Evolutionary conservation across 2,113 vertebrate genomes (phyloP).

Genomic region (Sinosuthora webbiana): DNA sequence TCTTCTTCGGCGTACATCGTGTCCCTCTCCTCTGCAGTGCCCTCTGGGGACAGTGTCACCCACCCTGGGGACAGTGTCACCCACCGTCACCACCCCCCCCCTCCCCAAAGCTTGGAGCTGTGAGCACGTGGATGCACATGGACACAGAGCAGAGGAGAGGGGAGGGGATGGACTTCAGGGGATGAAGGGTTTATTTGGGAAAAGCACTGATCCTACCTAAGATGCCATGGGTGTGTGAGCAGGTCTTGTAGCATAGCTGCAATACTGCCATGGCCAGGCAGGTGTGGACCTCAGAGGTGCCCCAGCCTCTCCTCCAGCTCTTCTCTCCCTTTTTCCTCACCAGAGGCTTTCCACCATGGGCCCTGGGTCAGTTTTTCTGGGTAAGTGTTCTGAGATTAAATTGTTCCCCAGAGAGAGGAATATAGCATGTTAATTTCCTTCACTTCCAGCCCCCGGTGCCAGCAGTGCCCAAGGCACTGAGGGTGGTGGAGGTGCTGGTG

Average conservation of each 20-base stretch:
- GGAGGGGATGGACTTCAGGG: background rate
- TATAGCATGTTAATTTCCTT: background rate
- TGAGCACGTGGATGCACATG: fast-evolving
- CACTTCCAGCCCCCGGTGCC: background rate
- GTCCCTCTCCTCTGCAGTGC: background rate
- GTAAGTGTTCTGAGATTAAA: background rate
- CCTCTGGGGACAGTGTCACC: background rate
- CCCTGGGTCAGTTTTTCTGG: background rate
- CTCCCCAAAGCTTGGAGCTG: background rate
- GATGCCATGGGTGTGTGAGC: fast-evolving
- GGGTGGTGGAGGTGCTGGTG: background rate
- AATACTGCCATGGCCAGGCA: background rate
- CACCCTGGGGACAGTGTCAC: too few species aligned
- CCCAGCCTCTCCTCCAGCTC: background rate
- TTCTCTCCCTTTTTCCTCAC: background rate
- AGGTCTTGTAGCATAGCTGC: background rate
- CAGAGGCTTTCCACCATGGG: background rate
- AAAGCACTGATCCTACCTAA: background rate
- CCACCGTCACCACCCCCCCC: too few species aligned
- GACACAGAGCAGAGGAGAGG: background rate
- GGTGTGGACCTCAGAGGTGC: background rate
- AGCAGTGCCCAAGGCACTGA: fast-evolving
- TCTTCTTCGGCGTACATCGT: fast-evolving
- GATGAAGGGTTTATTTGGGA: background rate
- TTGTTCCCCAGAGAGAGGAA: background rate